Evolutionary conservation across 2,888 invertebrate genomes (phyloP).

Genomic region (Campopleginae sp.): DNA sequence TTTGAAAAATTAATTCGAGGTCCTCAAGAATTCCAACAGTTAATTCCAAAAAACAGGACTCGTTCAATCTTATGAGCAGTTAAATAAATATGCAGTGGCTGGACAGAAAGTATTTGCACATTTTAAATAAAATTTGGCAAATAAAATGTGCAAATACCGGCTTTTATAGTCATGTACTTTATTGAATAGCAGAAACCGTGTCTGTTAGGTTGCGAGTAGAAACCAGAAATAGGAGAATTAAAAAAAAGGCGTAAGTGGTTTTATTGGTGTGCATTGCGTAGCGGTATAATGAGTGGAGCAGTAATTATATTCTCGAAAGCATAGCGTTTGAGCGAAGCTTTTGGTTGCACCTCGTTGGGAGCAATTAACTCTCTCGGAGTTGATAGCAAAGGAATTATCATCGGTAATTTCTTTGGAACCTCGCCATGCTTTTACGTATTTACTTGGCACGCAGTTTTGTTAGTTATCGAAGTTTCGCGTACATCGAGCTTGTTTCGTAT

Average conservation of each 20-base stretch:
- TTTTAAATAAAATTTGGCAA: no score
- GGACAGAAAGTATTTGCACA: no score
- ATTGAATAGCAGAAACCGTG: not conserved
- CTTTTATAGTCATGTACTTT: not conserved
- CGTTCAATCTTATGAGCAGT: not conserved
- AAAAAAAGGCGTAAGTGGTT: not conserved
- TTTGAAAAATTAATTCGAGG: not conserved
- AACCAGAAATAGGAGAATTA: not conserved
- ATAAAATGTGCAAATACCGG: no score
- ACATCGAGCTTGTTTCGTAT: not conserved
- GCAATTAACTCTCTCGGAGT: constrained; percentile 48
- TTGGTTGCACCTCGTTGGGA: constrained; percentile 35
- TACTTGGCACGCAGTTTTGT: not conserved
- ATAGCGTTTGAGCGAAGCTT: constrained; percentile 38
- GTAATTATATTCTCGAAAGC: constrained; percentile 39
- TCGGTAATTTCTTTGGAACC: constrained; percentile 28
- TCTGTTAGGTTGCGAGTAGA: not conserved
- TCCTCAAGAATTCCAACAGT: not conserved
- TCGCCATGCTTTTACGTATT: not conserved
- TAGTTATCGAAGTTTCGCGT: constrained; percentile 17
- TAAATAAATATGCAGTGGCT: no score
- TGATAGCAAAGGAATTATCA: constrained; percentile 28
- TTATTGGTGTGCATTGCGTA: constrained; percentile 15
- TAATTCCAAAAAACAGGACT: not conserved
- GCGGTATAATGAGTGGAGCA: constrained; percentile 12